Conservation (phyloP, 2,113 vertebrate genomes). For the Mungos mungo region DNA sequence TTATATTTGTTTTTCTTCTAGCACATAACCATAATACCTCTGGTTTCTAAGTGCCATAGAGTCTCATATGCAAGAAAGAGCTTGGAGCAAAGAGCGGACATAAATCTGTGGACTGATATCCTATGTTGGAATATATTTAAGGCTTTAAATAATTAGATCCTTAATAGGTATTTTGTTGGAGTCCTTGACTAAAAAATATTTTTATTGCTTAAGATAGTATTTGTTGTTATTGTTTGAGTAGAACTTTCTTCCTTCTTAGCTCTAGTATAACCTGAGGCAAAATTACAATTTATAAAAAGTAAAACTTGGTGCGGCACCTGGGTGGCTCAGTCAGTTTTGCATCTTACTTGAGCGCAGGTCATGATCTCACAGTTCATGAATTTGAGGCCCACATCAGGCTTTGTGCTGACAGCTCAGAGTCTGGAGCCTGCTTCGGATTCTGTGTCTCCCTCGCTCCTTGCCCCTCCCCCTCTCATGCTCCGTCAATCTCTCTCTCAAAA, state of each 20-base stretch:
- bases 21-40: not conserved
- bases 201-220: not conserved
- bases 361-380: too few relatives aligned
- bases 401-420: too few relatives aligned
- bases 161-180: not conserved
- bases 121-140: not conserved
- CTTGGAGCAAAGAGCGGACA: not conserved
- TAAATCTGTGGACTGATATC: not conserved
- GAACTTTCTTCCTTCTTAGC: conserved; percentile 12
- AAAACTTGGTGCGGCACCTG: not conserved
- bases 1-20: conserved; percentile 31
- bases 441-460: too few relatives aligned
- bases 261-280: not conserved
- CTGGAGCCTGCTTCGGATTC: too few relatives aligned
- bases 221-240: not conserved
- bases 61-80: not conserved
- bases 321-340: too few relatives aligned
- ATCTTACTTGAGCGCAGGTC: too few relatives aligned
- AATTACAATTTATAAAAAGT: not conserved
- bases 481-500: too few relatives aligned
- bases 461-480: too few relatives aligned
- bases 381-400: too few relatives aligned
- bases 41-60: not conserved
- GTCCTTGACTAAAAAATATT: not conserved
- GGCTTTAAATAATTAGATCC: not conserved